A percentile compares a stretch with the other conserved stretches of the same genome.
These are phyloP conservation scores for Muricea muricata DNA, from an alignment of 92 coral and sea anemone species.

Conservation along the genomic window DNA sequence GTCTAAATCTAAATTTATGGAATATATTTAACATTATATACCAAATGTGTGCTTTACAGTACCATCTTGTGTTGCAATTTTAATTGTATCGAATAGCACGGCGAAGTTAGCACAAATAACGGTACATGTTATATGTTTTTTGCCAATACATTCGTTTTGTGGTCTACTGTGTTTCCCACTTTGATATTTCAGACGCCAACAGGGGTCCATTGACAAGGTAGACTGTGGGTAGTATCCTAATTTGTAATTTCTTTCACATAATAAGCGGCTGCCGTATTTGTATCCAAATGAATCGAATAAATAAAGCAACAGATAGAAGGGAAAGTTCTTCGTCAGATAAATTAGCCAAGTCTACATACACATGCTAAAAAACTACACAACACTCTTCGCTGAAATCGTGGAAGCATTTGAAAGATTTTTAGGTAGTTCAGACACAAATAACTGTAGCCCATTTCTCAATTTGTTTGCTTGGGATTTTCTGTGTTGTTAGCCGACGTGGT, in stretches of 20 bases:
- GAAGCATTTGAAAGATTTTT: not conserved
- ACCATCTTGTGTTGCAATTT: not conserved
- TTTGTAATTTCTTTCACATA: not conserved
- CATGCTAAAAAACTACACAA: not conserved
- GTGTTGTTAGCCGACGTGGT: not conserved
- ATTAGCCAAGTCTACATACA: not conserved
- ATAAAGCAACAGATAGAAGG: too few species aligned
- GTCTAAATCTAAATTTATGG: too few species aligned
- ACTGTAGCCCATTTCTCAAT: not conserved
- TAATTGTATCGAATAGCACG: too few species aligned
- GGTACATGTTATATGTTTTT: not conserved
- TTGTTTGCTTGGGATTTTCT: not conserved
- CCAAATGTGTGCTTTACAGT: not conserved
- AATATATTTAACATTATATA: not conserved
- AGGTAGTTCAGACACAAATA: not conserved
- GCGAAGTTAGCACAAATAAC: not conserved
- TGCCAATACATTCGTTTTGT: not conserved
- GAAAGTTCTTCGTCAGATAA: too few species aligned
- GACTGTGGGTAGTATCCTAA: too few species aligned
- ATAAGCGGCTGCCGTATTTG: not conserved
- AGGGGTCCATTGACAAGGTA: not conserved
- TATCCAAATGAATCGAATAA: too few species aligned
- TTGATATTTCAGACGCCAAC: not conserved
- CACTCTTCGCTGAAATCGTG: not conserved
- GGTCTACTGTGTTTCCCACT: not conserved